phyloP scores from a whole-genome alignment of 2,888 invertebrate species.

The Phorcus lineatus region DNA sequence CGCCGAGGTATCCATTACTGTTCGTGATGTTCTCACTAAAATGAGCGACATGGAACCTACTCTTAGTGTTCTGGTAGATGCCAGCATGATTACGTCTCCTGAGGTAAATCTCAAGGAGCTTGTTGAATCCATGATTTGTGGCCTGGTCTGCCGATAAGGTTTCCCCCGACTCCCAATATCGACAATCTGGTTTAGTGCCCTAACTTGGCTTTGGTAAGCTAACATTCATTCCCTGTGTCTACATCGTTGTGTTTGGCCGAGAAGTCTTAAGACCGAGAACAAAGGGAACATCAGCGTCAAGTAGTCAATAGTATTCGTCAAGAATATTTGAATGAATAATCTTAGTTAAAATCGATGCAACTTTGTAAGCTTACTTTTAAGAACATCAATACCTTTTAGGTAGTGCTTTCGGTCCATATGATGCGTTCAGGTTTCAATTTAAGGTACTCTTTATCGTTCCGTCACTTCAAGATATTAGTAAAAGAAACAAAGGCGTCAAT shows the following conservation, averaged over 20 bases:
- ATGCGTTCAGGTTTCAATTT: too few species aligned
- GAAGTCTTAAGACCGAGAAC: too few species aligned
- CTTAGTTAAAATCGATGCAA: too few species aligned
- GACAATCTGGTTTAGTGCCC: not conserved
- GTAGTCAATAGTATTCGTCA: too few species aligned
- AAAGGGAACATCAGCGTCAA: too few species aligned
- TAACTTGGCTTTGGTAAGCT: not conserved
- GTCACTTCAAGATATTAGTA: too few species aligned
- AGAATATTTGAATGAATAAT: too few species aligned
- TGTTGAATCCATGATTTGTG: not conserved
- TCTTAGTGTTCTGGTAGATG: not conserved
- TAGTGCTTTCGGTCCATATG: too few species aligned
- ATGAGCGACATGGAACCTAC: not conserved
- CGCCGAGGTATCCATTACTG: not conserved
- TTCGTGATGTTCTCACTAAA: not conserved
- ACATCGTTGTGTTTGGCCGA: not conserved
- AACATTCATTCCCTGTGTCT: not conserved
- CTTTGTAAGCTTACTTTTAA: too few species aligned
- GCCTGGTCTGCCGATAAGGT: not conserved
- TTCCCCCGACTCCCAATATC: not conserved
- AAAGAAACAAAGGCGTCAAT: too few species aligned
- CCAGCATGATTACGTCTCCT: not conserved
- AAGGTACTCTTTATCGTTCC: too few species aligned
- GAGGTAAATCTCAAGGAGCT: not conserved
- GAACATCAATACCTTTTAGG: too few species aligned